Evolutionary conservation across 92 coral and sea anemone genomes (phyloP), one percentile per base, ranked within the genome.

Genomic region (Meandrina meandrites): DNA sequence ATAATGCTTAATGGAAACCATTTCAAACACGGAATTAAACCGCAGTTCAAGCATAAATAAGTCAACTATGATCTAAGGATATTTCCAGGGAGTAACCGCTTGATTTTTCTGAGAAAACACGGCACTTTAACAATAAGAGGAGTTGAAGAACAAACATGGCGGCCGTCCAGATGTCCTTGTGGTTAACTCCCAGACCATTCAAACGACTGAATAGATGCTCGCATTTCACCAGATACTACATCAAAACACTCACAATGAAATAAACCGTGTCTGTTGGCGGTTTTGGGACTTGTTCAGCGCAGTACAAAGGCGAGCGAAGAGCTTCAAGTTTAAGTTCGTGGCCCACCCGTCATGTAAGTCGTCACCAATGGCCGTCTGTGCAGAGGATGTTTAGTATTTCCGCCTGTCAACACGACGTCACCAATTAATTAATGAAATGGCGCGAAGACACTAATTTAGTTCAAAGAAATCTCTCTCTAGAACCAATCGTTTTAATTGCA

Each of bases 321-420:
- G 82, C 18, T 24, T 50, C 16, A 76, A 76, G 48, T 76, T 77
- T 57, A 60, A 78, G 77, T 13, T 28, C 58, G 19, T 48, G 37
- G 31, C 12, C 32, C 75, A 19, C 78, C 81, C 42, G 78, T 32
- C 78, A 74, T 84, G 87, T 75, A 84, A 77, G 88, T 62, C 81
- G 77, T 85, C 88, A 85, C 82, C 77, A 85, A 85, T 85, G 83
- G 72, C 82, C 82, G 85, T 51, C 84, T 86, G 89, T 22, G 57
- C 58, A 31, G 84, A 72, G 79, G 89, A 79, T 79, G 89, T 86
- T 68, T 79, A 91, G 89, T 84, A 74, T 86, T 88, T 93, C 92
- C 89, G 64, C 94, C 80, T 91, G 92, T 94, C 97, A 94, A 92
- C 93, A 86, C 89, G 92, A 89, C 87, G 93, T 90, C 93, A 94